Conservation (phyloP, 2,888 invertebrate genomes). For the Leptinotarsa rubiginosa region DNA sequence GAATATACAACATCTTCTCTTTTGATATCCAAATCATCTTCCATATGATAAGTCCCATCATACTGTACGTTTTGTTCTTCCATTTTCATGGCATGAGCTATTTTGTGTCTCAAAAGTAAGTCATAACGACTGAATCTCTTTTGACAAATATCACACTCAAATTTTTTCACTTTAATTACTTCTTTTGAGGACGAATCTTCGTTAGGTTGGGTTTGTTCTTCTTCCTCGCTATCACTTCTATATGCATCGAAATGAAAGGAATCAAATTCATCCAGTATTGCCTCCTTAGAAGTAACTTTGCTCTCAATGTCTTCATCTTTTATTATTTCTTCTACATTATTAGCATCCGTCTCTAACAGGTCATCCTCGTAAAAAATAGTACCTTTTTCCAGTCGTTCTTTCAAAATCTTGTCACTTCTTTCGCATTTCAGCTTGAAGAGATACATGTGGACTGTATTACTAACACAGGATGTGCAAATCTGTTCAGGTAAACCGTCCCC, state of each 20-base stretch:
- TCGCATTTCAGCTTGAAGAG: conserved; percentile 68
- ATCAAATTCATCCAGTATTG: conserved; percentile 56
- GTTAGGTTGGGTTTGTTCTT: conserved; percentile 35
- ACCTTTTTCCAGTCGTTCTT: conserved; percentile 50
- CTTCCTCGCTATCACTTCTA: conserved; percentile 44
- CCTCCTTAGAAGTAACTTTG: conserved; percentile 39
- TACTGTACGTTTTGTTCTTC: conserved; percentile 52
- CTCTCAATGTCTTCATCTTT: conserved; percentile 33
- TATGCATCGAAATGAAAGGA: conserved; percentile 38
- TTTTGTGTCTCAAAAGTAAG: conserved; percentile 59
- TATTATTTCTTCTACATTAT: conserved; percentile 28
- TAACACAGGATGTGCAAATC: conserved; percentile 71
- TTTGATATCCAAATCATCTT: conserved; percentile 44
- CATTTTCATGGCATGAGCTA: conserved; percentile 60
- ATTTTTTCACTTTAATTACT: conserved; percentile 52
- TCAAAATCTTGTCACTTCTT: conserved; percentile 64
- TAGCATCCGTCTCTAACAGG: conserved; percentile 21
- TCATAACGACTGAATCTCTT: conserved; percentile 60
- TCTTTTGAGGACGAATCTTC: conserved; percentile 39
- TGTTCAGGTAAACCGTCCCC: conserved; percentile 73
- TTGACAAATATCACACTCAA: conserved; percentile 59
- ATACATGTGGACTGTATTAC: conserved; percentile 68
- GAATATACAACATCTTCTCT: conserved; percentile 47
- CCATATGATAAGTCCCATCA: conserved; percentile 44
- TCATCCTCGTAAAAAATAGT: conserved; percentile 32